A percentile compares a stretch with the other conserved stretches of the same genome.
These are phyloP conservation scores for Kryphioiulus occultus DNA, from an alignment of 2,888 invertebrate species.

Conservation along the genomic window DNA sequence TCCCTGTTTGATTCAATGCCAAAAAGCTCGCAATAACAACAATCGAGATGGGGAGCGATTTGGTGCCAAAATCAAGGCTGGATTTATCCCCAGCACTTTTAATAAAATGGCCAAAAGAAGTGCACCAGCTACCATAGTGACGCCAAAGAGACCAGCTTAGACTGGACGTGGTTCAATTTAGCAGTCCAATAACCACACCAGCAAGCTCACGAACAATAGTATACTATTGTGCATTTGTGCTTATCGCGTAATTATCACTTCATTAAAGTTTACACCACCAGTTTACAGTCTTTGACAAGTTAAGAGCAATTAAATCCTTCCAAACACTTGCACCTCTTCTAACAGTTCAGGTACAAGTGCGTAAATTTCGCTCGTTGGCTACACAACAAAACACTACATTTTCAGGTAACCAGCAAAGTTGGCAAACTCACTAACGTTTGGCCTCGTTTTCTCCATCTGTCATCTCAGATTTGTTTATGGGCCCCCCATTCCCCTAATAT, in stretches of 20 bases:
- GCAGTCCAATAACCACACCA: neutral
- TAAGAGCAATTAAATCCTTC: neutral
- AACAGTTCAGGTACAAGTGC: neutral
- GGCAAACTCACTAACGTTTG: neutral
- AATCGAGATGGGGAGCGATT: constrained; percentile 9
- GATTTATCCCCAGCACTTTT: neutral
- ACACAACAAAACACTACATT: neutral
- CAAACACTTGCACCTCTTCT: too few relatives aligned
- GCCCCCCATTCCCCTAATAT: neutral
- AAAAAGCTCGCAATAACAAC: neutral
- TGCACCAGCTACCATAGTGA: neutral
- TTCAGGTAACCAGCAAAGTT: neutral
- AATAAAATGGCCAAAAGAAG: neutral
- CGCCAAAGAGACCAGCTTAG: neutral
- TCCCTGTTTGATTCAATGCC: constrained; percentile 15
- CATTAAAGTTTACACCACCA: neutral
- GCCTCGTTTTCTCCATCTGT: constrained; percentile 16
- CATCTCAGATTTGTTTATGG: neutral
- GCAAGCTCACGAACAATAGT: neutral
- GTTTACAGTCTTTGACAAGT: neutral
- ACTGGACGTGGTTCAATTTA: neutral
- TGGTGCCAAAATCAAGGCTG: constrained; percentile 1
- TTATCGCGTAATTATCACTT: neutral
- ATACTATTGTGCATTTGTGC: neutral
- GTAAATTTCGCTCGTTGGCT: neutral